These are phyloP conservation scores for Hemibagrus guttatus DNA, from an alignment of 2,797 vertebrate genomes.

Conservation along the genomic window DNA sequence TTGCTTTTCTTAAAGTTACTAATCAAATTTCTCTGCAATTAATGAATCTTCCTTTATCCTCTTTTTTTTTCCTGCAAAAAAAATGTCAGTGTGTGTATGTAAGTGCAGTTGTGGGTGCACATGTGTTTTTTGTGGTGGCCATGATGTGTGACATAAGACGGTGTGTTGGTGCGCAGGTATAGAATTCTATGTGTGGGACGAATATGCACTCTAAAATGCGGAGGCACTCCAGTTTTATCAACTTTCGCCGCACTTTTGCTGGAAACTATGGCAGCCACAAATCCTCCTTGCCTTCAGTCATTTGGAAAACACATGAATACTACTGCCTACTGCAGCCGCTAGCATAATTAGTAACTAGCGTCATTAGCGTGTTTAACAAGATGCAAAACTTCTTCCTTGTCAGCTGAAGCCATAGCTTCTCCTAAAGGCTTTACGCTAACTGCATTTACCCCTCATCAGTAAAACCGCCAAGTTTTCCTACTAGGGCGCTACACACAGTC, in stretches of 20 bases:
- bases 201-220: constrained; percentile 55
- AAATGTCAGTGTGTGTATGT: constrained; percentile 56
- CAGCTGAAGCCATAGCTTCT: constrained; percentile 11
- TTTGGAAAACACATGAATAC: constrained; percentile 36
- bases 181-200: constrained; percentile 34
- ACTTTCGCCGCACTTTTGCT: constrained; percentile 17
- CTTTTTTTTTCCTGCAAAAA: constrained; percentile 29
- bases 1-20: constrained; percentile 48
- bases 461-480: neutral
- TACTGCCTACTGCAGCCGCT: constrained; percentile 24
- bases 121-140: constrained; percentile 41
- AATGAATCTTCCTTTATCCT: constrained; percentile 43
- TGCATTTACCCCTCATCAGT: constrained; percentile 9
- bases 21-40: constrained; percentile 42
- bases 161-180: constrained; percentile 38
- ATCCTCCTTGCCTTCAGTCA: constrained; percentile 21
- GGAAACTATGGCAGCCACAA: constrained; percentile 14
- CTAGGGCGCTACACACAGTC: constrained; percentile 21
- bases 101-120: constrained; percentile 44
- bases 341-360: constrained; percentile 14
- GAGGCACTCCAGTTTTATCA: constrained; percentile 47
- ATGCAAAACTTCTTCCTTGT: constrained; percentile 29
- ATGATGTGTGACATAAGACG: constrained; percentile 32
- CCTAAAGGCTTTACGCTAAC: constrained; percentile 26
- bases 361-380: constrained; percentile 27